Evolutionary conservation across 2,888 invertebrate species (phyloP).

Genomic region (Rotaria macrura): DNA sequence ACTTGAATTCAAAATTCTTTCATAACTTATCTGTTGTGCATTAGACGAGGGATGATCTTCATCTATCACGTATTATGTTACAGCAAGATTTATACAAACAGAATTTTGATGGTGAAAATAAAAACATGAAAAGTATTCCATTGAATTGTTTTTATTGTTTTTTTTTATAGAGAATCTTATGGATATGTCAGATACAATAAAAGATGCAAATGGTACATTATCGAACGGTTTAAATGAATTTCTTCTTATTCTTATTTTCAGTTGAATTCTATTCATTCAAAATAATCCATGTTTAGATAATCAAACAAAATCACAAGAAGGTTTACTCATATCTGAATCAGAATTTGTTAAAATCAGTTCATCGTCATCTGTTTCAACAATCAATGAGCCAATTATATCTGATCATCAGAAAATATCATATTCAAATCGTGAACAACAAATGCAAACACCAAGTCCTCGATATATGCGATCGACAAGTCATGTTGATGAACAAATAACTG

Average conservation of each 20-base stretch:
- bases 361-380: not conserved
- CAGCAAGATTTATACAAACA: not conserved
- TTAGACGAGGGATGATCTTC: not conserved
- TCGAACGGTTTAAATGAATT: not conserved
- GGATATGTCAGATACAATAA: not conserved
- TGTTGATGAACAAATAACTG: not conserved
- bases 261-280: not conserved
- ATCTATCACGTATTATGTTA: not conserved
- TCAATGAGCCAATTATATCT: not conserved
- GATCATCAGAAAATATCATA: not conserved
- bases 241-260: too few species aligned
- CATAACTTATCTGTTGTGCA: not conserved
- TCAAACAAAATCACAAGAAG: not conserved
- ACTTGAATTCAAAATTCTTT: not conserved
- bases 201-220: not conserved
- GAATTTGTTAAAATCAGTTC: not conserved
- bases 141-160: too few species aligned
- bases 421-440: not conserved
- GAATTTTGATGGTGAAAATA: not conserved
- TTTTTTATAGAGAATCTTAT: not conserved
- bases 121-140: too few species aligned
- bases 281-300: not conserved
- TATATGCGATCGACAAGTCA: not conserved
- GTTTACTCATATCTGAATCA: conserved; percentile 10
- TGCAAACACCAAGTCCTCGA: not conserved